phyloP scores from a whole-genome alignment of 2,113 vertebrate genomes.

The Tetraodon nigroviridis region DNA sequence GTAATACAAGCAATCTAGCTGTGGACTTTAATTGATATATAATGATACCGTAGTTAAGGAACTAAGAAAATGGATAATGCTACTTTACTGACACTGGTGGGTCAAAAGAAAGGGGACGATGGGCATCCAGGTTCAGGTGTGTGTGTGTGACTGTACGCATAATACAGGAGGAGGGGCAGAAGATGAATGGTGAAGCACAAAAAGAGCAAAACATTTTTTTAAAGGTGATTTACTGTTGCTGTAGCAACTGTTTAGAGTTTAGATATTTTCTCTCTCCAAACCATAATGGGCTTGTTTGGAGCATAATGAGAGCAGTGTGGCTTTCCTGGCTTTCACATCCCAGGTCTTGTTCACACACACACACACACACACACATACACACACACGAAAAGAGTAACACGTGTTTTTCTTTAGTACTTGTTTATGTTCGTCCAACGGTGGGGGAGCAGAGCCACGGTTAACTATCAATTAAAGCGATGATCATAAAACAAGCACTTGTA shows the following conservation, averaged over 20 bases:
- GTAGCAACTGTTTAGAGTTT: constrained; percentile 70
- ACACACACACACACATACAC: constrained; percentile 18
- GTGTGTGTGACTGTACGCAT: constrained; percentile 35
- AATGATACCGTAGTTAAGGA: too few relatives aligned
- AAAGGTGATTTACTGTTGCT: constrained; percentile 52
- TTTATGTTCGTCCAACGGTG: constrained; percentile 72
- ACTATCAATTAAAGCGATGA: constrained; percentile 71
- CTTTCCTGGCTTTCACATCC: constrained; percentile 66
- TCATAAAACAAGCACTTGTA: constrained; percentile 69
- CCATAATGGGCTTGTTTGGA: constrained; percentile 68
- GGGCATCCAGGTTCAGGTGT: constrained; percentile 24
- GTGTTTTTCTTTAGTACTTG: constrained; percentile 75
- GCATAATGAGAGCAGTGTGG: constrained; percentile 75
- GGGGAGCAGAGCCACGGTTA: constrained; percentile 63
- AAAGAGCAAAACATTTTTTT: neutral
- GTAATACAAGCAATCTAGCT: too few relatives aligned
- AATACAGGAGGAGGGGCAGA: constrained; percentile 20
- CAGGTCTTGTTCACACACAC: constrained; percentile 37
- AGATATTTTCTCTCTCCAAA: constrained; percentile 57
- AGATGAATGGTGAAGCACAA: constrained; percentile 46
- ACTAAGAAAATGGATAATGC: too few relatives aligned
- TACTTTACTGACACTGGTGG: neutral
- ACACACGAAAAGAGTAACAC: constrained; percentile 49
- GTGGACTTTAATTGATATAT: too few relatives aligned
- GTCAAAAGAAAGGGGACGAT: neutral